phyloP scores from a whole-genome alignment of 1,140 invertebrate genomes.

The Drosophila orena region DNA sequence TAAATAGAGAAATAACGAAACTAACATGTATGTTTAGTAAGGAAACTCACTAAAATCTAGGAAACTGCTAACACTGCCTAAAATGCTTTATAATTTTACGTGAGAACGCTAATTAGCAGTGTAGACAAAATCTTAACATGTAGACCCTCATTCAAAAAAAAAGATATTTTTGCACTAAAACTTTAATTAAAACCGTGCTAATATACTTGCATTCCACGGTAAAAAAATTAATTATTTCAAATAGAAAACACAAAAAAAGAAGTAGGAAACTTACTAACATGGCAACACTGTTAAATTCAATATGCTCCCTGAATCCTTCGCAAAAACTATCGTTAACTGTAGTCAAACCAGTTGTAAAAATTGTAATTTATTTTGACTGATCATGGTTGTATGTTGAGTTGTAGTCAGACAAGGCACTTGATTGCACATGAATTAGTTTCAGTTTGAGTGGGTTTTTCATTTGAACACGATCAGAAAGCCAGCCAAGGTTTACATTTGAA shows the following conservation, averaged over 20 bases:
- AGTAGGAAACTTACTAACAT: not conserved
- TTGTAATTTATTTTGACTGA: conserved; percentile 34
- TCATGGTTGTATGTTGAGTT: conserved; percentile 32
- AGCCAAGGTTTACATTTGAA: conserved; percentile 31
- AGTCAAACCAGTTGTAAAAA: conserved; percentile 34
- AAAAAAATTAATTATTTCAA: not conserved
- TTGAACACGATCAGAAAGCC: conserved; percentile 6
- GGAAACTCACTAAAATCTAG: not conserved
- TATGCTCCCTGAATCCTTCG: conserved; percentile 8
- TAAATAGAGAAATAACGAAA: not conserved
- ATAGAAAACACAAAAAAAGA: not conserved
- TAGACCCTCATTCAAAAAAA: too few species aligned
- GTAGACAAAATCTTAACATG: too few species aligned
- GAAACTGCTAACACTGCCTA: too few species aligned
- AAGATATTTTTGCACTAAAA: too few species aligned
- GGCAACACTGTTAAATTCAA: not conserved
- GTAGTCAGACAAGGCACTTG: conserved; percentile 38
- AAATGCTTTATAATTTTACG: not conserved
- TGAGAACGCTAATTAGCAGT: not conserved
- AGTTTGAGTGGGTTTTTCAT: conserved; percentile 27
- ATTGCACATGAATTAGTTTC: conserved; percentile 43
- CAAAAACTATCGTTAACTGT: conserved; percentile 11
- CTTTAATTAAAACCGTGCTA: not conserved
- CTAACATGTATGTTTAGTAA: not conserved
- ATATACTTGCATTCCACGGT: not conserved